Conservation (phyloP, 2,113 vertebrate species). For the Pungitius pungitius region DNA sequence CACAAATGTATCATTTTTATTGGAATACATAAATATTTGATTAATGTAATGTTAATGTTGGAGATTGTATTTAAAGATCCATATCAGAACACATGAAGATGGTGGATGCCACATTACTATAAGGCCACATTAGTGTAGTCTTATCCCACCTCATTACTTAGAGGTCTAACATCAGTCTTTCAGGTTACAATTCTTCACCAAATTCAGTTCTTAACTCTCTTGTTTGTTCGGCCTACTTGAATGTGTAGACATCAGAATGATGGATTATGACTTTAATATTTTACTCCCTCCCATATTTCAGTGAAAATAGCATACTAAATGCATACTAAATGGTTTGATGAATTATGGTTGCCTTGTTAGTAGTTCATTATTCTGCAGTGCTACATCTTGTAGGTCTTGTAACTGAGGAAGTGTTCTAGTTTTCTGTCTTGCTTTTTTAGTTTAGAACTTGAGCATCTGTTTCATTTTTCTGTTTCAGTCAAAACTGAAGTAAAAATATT, state of each 20-base stretch:
- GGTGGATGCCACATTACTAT: neutral
- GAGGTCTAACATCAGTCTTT: neutral
- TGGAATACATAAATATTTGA: neutral
- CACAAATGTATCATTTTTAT: neutral
- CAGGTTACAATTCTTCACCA: neutral
- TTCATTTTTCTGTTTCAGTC: neutral
- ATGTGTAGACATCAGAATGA: neutral
- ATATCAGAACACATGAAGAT: neutral
- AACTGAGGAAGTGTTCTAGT: neutral
- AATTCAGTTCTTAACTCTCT: neutral
- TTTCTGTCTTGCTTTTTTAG: neutral
- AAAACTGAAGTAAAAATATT: neutral
- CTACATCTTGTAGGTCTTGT: neutral
- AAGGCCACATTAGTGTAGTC: conserved; percentile 5
- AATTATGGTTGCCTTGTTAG: neutral
- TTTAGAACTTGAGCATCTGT: conserved; percentile 1
- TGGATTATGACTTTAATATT: neutral
- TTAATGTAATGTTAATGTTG: neutral
- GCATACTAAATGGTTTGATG: neutral
- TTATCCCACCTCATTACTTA: neutral
- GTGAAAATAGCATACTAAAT: neutral
- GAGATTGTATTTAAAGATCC: neutral
- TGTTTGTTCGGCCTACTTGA: neutral
- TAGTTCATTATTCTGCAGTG: neutral
- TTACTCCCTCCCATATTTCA: neutral